Conservation (phyloP, 2,888 invertebrate species). For the Frankliniella fusca region DNA sequence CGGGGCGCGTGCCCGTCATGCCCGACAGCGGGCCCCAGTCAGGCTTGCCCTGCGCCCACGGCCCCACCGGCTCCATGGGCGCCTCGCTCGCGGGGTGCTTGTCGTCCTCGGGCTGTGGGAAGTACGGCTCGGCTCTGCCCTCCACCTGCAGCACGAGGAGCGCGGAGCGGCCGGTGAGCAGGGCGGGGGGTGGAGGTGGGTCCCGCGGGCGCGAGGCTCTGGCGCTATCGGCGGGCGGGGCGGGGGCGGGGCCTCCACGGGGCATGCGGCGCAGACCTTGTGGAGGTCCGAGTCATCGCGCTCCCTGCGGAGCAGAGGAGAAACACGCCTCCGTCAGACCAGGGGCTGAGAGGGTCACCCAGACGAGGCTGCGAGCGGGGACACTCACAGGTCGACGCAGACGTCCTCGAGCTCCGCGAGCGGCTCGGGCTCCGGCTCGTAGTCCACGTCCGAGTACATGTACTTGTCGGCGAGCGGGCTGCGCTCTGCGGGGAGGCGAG, state of each 20-base stretch:
- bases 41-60: constrained; percentile 68
- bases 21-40: constrained; percentile 67
- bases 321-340: too few relatives aligned
- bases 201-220: too few relatives aligned
- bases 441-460: constrained; percentile 5
- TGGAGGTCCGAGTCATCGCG: constrained; percentile 9
- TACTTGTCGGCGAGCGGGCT: constrained; percentile 6
- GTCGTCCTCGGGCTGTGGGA: constrained; percentile 16
- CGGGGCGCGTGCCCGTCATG: constrained; percentile 69
- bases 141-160: background rate
- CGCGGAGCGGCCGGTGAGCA: background rate
- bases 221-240: too few relatives aligned
- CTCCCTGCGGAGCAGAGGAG: background rate
- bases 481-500: background rate
- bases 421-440: background rate
- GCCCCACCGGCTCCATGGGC: constrained; percentile 47
- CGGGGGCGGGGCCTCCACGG: too few relatives aligned
- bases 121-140: background rate
- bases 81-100: background rate
- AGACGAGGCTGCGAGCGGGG: background rate
- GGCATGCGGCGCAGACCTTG: background rate
- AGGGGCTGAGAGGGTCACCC: background rate
- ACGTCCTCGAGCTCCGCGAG: background rate
- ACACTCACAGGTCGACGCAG: background rate
- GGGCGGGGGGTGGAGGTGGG: background rate